A percentile compares a stretch with the other conserved stretches of the same genome.
These are phyloP conservation scores for Lochmaea capreae DNA, from an alignment of 2,888 invertebrate genomes.

Conservation along the genomic window DNA sequence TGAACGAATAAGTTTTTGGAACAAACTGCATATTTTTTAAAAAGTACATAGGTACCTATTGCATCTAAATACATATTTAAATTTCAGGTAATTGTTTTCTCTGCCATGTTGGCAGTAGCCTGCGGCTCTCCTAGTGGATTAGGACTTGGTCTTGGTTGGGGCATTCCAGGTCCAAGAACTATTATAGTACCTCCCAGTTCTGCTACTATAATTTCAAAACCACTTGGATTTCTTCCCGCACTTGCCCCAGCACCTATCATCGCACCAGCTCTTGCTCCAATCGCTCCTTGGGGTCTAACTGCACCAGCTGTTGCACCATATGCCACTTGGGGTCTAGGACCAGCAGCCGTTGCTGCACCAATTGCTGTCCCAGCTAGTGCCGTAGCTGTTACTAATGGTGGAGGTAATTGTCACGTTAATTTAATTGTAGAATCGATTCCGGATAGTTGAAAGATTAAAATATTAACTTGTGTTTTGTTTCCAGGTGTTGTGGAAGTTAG, in stretches of 20 bases:
- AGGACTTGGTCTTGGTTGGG: constrained; percentile 42
- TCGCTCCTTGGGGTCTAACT: not conserved
- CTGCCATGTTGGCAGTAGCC: constrained; percentile 48
- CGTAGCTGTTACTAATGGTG: constrained; percentile 46
- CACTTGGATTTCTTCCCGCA: constrained; percentile 21
- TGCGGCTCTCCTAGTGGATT: constrained; percentile 46
- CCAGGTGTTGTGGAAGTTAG: constrained; percentile 47
- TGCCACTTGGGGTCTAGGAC: constrained; percentile 4
- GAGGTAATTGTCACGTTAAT: constrained; percentile 33
- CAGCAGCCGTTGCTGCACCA: constrained; percentile 30
- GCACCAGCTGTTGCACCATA: not conserved
- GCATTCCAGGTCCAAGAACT: constrained; percentile 37
- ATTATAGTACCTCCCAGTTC: constrained; percentile 42
- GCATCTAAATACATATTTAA: not conserved
- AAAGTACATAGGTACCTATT: not conserved
- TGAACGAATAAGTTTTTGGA: not conserved
- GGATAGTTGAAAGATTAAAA: too few species aligned
- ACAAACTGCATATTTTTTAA: not conserved
- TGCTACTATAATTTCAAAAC: constrained; percentile 39
- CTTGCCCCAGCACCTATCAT: not conserved
- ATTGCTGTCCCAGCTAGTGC: constrained; percentile 45
- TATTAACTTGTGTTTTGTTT: not conserved
- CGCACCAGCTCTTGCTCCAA: constrained; percentile 1
- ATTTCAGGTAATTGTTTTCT: constrained; percentile 43
- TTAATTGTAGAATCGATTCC: too few species aligned